These are phyloP conservation scores for Coboldia fuscipes DNA, from an alignment of 1,140 invertebrate genomes.

Conservation along the genomic window DNA sequence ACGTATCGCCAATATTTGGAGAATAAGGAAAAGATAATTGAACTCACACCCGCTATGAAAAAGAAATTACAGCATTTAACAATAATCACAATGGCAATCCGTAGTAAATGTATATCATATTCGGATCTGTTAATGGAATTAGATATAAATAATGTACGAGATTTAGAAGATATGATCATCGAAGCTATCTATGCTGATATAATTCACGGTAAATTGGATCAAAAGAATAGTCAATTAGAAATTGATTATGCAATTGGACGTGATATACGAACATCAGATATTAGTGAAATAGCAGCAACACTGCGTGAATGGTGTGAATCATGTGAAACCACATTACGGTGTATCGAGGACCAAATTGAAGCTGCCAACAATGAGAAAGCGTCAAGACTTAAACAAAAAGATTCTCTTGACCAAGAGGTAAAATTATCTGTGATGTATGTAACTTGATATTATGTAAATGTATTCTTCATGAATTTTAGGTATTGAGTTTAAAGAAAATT, in stretches of 20 bases:
- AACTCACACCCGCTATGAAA: slow-evolving; percentile 53
- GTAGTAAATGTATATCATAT: slow-evolving; percentile 83
- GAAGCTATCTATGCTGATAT: slow-evolving; percentile 95
- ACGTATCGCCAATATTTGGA: slow-evolving; percentile 77
- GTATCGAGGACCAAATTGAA: slow-evolving; percentile 75
- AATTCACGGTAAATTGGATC: slow-evolving; percentile 90
- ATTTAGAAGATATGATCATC: slow-evolving; percentile 92
- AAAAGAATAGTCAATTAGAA: slow-evolving; percentile 80
- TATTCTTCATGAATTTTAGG: slow-evolving; percentile 23
- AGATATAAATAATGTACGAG: slow-evolving; percentile 77
- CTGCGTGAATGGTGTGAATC: slow-evolving; percentile 79
- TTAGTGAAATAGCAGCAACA: slow-evolving; percentile 52
- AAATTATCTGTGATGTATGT: slow-evolving; percentile 6
- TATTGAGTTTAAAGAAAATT: slow-evolving; percentile 59
- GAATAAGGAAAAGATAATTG: slow-evolving; percentile 50
- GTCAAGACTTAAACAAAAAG: slow-evolving; percentile 53
- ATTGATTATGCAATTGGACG: slow-evolving; percentile 85
- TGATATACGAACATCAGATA: slow-evolving; percentile 67
- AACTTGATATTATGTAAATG: background rate
- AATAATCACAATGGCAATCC: slow-evolving; percentile 83
- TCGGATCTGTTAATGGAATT: slow-evolving; percentile 63
- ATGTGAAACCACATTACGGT: slow-evolving; percentile 69
- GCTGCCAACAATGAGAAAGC: slow-evolving; percentile 73
- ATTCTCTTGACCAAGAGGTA: slow-evolving; percentile 71
- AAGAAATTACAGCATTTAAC: slow-evolving; percentile 89